Percentiles rank a stretch among this genome's conserved stretches.
phyloP scores from a whole-genome alignment of 2,113 vertebrate genomes.

The Mobula birostris region DNA sequence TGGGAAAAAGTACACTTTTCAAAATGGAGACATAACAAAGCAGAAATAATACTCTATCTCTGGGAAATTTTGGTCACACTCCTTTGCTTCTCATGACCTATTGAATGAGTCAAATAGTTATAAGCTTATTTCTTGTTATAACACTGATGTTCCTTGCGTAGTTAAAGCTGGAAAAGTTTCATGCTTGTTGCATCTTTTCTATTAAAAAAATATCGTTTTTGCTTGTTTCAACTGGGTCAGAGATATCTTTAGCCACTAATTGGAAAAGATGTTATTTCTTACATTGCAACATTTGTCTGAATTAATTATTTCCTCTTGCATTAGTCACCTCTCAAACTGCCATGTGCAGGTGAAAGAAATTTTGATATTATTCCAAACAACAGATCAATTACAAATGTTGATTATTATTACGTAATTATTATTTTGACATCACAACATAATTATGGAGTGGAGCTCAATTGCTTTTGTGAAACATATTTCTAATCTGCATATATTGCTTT shows the following conservation, averaged over 20 bases:
- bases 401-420: conserved; percentile 1
- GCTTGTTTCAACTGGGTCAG: not conserved
- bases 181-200: not conserved
- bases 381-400: not conserved
- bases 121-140: not conserved
- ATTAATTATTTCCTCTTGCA: conserved; percentile 2
- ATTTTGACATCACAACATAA: conserved; percentile 24
- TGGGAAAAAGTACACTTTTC: not conserved
- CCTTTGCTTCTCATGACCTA: not conserved
- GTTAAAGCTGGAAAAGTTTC: not conserved
- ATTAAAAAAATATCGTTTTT: not conserved
- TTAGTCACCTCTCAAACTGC: not conserved
- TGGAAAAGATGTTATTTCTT: not conserved
- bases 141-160: not conserved
- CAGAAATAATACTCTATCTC: not conserved
- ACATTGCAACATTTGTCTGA: not conserved
- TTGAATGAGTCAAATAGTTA: not conserved
- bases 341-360: not conserved
- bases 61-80: not conserved
- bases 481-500: conserved; percentile 33
- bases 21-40: not conserved
- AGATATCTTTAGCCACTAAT: no score
- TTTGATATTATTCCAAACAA: not conserved
- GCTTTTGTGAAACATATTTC: not conserved
- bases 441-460: not conserved